A percentile compares a stretch with the other conserved stretches of the same genome.
Evolutionary conservation across 2,113 vertebrate genomes (phyloP).

Genomic region (Elanus axillaris): DNA sequence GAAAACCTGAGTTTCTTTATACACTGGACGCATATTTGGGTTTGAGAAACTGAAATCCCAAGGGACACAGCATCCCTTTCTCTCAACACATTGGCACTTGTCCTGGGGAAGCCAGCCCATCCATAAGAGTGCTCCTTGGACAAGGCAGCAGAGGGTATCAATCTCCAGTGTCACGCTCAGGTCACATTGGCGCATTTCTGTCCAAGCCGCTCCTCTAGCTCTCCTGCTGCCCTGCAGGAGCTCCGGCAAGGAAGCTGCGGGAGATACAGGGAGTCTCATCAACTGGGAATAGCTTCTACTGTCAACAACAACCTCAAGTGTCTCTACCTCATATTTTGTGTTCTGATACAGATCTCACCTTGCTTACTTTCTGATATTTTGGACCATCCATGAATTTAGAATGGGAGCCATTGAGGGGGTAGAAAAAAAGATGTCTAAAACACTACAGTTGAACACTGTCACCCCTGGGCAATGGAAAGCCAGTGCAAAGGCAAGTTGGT

Average conservation of each 20-base stretch:
- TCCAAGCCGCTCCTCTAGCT: background rate
- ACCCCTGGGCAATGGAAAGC: background rate
- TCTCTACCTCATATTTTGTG: background rate
- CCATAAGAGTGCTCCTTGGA: background rate
- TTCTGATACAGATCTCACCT: background rate
- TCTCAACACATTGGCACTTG: background rate
- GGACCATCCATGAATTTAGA: background rate
- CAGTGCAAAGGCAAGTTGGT: background rate
- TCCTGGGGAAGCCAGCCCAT: background rate
- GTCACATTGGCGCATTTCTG: background rate
- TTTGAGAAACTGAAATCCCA: background rate
- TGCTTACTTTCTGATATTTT: background rate
- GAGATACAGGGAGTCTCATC: background rate
- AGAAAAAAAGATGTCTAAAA: background rate
- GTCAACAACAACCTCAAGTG: background rate
- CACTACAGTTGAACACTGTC: background rate
- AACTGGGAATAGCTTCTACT: background rate
- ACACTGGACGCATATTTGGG: background rate
- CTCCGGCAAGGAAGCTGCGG: background rate
- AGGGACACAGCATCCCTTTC: background rate
- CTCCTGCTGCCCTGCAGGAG: background rate
- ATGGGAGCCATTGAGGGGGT: background rate
- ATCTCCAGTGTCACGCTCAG: background rate
- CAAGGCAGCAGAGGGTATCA: background rate
- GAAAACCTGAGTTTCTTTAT: background rate